Evolutionary conservation across 2,113 vertebrate species (phyloP).

Genomic region (Leptobrachium ailaonicum): DNA sequence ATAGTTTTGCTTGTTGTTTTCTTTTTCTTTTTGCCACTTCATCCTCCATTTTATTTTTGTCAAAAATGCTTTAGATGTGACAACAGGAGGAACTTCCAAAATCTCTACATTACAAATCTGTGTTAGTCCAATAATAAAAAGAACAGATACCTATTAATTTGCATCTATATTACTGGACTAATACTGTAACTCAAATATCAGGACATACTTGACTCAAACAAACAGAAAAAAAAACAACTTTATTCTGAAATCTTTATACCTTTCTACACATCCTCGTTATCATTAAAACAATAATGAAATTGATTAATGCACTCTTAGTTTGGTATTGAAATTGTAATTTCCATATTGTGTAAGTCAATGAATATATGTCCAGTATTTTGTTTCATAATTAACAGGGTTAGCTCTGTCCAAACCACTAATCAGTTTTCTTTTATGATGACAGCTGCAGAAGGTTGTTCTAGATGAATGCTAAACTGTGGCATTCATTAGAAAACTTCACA

Average conservation of each 20-base stretch:
- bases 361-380: conserved; percentile 73
- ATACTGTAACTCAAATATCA: too few species aligned
- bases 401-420: conserved; percentile 75
- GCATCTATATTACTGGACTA: too few species aligned
- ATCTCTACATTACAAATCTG: too few species aligned
- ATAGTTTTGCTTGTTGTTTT: too few species aligned
- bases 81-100: too few species aligned
- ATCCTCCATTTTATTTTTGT: too few species aligned
- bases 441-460: conserved; percentile 70
- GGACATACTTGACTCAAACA: too few species aligned
- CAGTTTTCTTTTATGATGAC: conserved; percentile 75
- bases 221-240: conserved; percentile 62
- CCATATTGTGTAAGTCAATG: conserved; percentile 69
- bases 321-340: conserved; percentile 77
- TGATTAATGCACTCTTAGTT: conserved; percentile 79
- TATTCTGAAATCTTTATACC: conserved; percentile 78
- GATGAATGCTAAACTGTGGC: conserved; percentile 74
- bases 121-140: too few species aligned
- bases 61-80: too few species aligned
- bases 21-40: too few species aligned
- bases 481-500: conserved; percentile 65
- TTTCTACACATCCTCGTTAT: conserved; percentile 76
- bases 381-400: conserved; percentile 79
- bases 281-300: conserved; percentile 73
- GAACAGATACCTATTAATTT: too few species aligned